These are phyloP conservation scores for Carposina sasakii DNA, from an alignment of 1,140 invertebrate genomes.

Conservation along the genomic window DNA sequence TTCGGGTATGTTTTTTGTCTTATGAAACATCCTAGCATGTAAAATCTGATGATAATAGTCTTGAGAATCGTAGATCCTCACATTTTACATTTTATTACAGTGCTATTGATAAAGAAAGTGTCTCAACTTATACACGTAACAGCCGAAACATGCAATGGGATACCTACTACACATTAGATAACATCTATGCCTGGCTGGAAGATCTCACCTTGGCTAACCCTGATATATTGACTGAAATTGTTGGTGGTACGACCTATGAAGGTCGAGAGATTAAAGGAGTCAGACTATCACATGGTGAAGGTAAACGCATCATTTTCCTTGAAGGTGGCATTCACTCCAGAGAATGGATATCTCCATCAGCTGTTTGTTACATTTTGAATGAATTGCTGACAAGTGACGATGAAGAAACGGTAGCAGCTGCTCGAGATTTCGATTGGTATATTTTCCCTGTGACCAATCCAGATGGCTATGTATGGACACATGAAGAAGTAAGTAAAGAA, in stretches of 20 bases:
- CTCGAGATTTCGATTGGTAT: slow-evolving; percentile 80
- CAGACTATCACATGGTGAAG: slow-evolving; percentile 73
- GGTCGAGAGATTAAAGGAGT: slow-evolving; percentile 76
- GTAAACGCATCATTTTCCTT: slow-evolving; percentile 64
- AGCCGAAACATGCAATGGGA: slow-evolving; percentile 58
- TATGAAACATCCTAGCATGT: too few relatives aligned
- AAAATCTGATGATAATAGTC: background rate
- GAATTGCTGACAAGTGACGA: slow-evolving; percentile 71
- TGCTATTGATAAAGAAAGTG: slow-evolving; percentile 40
- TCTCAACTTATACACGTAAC: slow-evolving; percentile 32
- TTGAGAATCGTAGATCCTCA: background rate
- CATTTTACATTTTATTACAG: slow-evolving; percentile 35
- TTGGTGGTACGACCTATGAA: slow-evolving; percentile 73
- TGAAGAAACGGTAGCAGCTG: slow-evolving; percentile 58
- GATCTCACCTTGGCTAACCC: slow-evolving; percentile 61
- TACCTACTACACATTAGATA: slow-evolving; percentile 68
- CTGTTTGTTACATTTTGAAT: slow-evolving; percentile 75
- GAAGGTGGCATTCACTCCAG: slow-evolving; percentile 78
- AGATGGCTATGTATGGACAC: slow-evolving; percentile 79
- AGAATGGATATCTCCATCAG: slow-evolving; percentile 80
- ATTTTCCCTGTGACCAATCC: slow-evolving; percentile 81
- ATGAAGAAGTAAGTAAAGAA: slow-evolving; percentile 51
- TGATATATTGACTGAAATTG: slow-evolving; percentile 56
- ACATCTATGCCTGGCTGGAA: slow-evolving; percentile 62
- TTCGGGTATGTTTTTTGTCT: too few relatives aligned